Percentiles rank a stretch among this genome's conserved stretches.
These are phyloP conservation scores for Coccyzus lansbergi DNA, from an alignment of 2,797 vertebrate species.

Conservation along the genomic window DNA sequence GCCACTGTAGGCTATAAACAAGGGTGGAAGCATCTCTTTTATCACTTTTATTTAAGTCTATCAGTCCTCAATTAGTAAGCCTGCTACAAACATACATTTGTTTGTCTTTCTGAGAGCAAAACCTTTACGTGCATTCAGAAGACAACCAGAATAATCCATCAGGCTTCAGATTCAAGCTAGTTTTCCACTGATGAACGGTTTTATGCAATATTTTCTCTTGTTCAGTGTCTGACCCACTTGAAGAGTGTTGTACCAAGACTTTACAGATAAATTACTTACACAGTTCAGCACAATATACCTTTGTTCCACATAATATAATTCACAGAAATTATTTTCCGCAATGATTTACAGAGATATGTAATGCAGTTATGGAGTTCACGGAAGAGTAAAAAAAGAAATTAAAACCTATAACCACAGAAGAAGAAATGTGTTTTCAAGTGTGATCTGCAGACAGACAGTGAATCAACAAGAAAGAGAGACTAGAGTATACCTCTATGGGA, in stretches of 20 bases:
- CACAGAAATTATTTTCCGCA: neutral
- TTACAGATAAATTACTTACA: neutral
- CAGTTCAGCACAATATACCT: neutral
- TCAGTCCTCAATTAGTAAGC: neutral
- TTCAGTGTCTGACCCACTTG: neutral
- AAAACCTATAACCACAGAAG: neutral
- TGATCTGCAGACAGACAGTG: neutral
- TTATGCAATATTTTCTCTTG: neutral
- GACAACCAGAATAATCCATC: neutral
- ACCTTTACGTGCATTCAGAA: rapidly evolving
- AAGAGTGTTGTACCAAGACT: neutral
- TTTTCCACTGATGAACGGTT: neutral
- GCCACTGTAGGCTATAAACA: neutral
- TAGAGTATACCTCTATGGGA: neutral
- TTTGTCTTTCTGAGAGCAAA: neutral
- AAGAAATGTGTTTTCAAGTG: neutral
- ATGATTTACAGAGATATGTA: neutral
- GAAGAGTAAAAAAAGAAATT: neutral
- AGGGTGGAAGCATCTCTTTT: too few species aligned
- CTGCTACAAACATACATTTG: neutral
- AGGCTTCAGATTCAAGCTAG: neutral
- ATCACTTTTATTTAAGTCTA: neutral
- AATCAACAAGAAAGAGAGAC: neutral
- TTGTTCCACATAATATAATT: neutral
- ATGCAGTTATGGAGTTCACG: neutral